Base-by-base conservation (phyloP, 1,140 invertebrate species). In the Diorhabda elongata region DNA sequence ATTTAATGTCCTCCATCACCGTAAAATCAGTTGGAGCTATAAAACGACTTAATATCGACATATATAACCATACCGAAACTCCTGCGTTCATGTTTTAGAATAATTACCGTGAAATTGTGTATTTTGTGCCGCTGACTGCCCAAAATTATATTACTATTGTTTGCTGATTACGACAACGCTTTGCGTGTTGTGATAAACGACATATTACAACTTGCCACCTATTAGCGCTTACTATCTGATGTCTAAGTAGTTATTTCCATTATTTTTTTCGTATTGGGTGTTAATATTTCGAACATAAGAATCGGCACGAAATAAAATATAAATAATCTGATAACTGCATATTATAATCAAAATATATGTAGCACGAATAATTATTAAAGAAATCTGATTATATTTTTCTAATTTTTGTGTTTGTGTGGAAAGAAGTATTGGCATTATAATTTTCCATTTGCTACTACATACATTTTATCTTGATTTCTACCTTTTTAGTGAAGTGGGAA, bases 1-100 rank as follows among this genome's bases (percentile, higher is more conserved):
- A 71, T 67, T 71, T 71, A 71, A 68, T 71, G 44, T 44, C 62
- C 65, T 68, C 69, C 67, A 71, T 71, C 69, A 71, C 67, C 69
- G 58, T 68, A 71, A 71, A 71, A 71, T 71, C 69, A 71, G 69
- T 66, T 71, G 66, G 60, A 5, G 69, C 61, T 43, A 52, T 71
- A 67, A 71, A 71, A 71, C n/a, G 65, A 66, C 69, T 67, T 71
- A 61, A 68, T 71, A 71, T 71, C 66, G 52, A 57, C 58, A 58
- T 42, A 58, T 66, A 44, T 58, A 61, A 59, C 66, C n/a, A 52
- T 52, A 26, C 47, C 3, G 3, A 4, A 52, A 52, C 6, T 68
- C 44, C 66, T 68, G 66, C 44, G 69, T 62, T 67, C 69, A 67
- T 67, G 69, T 42, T 58, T 71, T 56, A 68, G 62, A 68, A 68